phyloP scores from a whole-genome alignment of 1,140 invertebrate species.

The Chlorops oryzae region DNA sequence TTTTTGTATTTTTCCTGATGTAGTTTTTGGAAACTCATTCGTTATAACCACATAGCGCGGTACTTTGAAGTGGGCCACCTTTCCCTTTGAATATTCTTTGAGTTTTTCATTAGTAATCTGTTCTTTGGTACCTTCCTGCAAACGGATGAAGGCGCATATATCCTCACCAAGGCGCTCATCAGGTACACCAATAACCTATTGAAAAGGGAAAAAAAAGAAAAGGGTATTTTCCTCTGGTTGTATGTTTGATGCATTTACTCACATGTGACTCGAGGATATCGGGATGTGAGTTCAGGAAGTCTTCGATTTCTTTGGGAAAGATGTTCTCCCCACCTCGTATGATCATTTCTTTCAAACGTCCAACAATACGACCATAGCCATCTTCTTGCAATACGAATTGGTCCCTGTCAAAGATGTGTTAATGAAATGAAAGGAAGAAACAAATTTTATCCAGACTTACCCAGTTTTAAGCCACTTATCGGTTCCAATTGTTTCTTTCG shows the following conservation, averaged over 20 bases:
- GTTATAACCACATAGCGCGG: conserved; percentile 68
- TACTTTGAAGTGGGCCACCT: conserved; percentile 78
- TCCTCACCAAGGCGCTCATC: conserved; percentile 76
- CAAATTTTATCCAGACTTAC: conserved; percentile 49
- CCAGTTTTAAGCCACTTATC: conserved; percentile 89
- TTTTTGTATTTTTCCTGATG: conserved; percentile 80
- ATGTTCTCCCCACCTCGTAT: conserved; percentile 92
- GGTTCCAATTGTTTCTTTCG: conserved; percentile 60
- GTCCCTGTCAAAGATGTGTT: conserved; percentile 57
- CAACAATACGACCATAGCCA: conserved; percentile 74
- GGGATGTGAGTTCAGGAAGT: conserved; percentile 71
- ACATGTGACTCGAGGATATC: conserved; percentile 70
- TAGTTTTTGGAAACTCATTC: conserved; percentile 71
- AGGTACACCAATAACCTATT: conserved; percentile 62
- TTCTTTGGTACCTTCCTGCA: conserved; percentile 49
- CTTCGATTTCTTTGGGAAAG: conserved; percentile 81
- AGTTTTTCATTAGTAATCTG: conserved; percentile 54
- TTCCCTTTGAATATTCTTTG: conserved; percentile 63
- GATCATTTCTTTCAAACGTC: conserved; percentile 83
- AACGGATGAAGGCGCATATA: conserved; percentile 64
- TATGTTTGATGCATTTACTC: conserved; percentile 17
- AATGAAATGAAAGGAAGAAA: not conserved
- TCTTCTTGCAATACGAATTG: conserved; percentile 66
- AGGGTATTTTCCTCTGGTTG: too few relatives aligned
- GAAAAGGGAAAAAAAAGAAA: conserved; percentile 32